A percentile compares a stretch with the other conserved stretches of the same genome.
Conservation (phyloP, 2,797 vertebrate genomes). For the Neomorphus geoffroyi region DNA sequence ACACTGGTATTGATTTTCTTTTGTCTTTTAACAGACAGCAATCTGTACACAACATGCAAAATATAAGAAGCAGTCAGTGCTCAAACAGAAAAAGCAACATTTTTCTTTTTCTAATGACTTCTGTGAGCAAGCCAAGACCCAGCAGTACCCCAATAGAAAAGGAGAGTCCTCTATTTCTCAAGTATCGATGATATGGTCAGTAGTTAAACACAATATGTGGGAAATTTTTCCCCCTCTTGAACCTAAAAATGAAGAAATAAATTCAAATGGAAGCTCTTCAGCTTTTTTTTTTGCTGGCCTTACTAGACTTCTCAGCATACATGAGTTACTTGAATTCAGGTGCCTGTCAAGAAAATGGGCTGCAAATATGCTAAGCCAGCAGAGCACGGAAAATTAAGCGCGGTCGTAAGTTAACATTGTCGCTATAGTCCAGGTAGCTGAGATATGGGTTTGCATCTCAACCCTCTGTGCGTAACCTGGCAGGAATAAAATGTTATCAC, state of each 20-base stretch:
- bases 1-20: conserved; percentile 49
- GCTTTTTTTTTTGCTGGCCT: not conserved
- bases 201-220: not conserved
- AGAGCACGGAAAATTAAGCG: not conserved
- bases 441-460: not conserved
- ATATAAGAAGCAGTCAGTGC: not conserved
- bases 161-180: not conserved
- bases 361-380: not conserved
- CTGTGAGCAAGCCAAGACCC: not conserved
- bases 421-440: not conserved
- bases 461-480: not conserved
- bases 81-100: conserved; percentile 17
- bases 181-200: not conserved
- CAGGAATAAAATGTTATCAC: fast-evolving
- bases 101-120: not conserved
- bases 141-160: not conserved
- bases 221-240: not conserved
- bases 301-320: not conserved
- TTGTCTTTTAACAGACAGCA: conserved; percentile 30
- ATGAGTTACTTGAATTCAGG: not conserved
- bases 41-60: not conserved
- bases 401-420: not conserved
- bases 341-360: not conserved
- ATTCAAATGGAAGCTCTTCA: not conserved
- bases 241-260: not conserved